phyloP scores from a whole-genome alignment of 2,888 invertebrate species.

The Leistus spinibarbis region DNA sequence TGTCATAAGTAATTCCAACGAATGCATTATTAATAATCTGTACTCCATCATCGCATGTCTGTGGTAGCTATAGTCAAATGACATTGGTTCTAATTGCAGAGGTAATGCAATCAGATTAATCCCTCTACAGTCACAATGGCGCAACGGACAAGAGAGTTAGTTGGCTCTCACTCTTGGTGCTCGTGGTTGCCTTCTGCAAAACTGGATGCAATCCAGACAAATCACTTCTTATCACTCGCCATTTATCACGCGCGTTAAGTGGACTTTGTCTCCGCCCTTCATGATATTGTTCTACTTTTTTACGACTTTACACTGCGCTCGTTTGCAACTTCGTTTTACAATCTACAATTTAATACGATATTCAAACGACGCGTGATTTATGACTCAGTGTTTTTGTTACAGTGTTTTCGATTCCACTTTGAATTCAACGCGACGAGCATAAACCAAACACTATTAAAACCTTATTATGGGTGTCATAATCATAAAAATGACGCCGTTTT shows the following conservation, averaged over 20 bases:
- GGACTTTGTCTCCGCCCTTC: constrained; percentile 23
- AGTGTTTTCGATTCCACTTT: neutral
- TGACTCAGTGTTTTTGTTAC: neutral
- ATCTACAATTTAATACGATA: constrained; percentile 24
- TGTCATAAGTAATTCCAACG: neutral
- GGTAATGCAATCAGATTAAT: constrained; percentile 29
- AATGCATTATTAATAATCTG: neutral
- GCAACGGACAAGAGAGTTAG: neutral
- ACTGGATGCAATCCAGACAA: constrained; percentile 36
- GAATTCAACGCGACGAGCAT: neutral
- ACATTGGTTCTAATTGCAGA: constrained; percentile 27
- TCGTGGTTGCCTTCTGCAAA: neutral
- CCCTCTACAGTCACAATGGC: neutral
- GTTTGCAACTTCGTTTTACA: neutral
- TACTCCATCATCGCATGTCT: neutral
- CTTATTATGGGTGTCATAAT: neutral
- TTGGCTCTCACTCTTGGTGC: neutral
- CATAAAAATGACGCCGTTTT: neutral
- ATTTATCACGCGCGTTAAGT: constrained; percentile 34
- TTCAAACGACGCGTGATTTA: neutral
- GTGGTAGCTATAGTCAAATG: constrained; percentile 13
- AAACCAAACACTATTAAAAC: neutral
- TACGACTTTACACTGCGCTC: neutral
- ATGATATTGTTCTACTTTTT: constrained; percentile 25
- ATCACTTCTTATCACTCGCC: constrained; percentile 33